Conservation (phyloP, 2,888 invertebrate genomes). For the Epistrophe eligans region DNA sequence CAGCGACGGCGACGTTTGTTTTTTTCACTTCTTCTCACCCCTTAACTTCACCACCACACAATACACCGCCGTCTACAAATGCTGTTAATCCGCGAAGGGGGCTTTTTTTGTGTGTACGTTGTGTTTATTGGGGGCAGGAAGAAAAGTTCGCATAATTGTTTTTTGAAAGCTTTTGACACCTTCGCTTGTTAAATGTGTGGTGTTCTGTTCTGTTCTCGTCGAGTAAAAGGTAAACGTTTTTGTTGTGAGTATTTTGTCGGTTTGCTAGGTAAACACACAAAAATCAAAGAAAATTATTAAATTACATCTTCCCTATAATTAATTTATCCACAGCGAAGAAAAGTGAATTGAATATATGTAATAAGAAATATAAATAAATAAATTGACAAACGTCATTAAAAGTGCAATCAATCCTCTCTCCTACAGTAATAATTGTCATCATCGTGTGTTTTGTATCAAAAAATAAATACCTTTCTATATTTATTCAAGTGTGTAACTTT, state of each 20-base stretch:
- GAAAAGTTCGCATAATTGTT: slow-evolving; percentile 67
- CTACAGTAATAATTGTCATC: slow-evolving; percentile 26
- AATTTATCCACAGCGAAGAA: slow-evolving; percentile 13
- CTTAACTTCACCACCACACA: slow-evolving; percentile 37
- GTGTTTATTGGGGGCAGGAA: slow-evolving; percentile 51
- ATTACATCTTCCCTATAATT: background rate
- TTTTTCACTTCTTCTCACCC: slow-evolving; percentile 66
- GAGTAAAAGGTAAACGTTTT: slow-evolving; percentile 58
- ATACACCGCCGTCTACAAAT: slow-evolving; percentile 32
- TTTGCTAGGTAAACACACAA: slow-evolving; percentile 28
- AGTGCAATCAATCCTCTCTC: slow-evolving; percentile 68
- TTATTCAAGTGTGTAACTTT: slow-evolving; percentile 44
- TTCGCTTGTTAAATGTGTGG: slow-evolving; percentile 63
- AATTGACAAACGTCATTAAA: slow-evolving; percentile 74
- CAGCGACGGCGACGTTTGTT: slow-evolving; percentile 74
- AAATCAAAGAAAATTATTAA: slow-evolving; percentile 14
- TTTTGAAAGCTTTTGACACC: slow-evolving; percentile 74
- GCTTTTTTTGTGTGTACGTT: slow-evolving; percentile 39
- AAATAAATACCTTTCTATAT: slow-evolving; percentile 10
- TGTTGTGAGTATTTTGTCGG: slow-evolving; percentile 73
- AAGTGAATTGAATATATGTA: slow-evolving; percentile 36
- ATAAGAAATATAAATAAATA: slow-evolving; percentile 36
- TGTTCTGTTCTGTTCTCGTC: slow-evolving; percentile 27
- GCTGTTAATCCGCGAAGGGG: slow-evolving; percentile 45
- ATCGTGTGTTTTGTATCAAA: slow-evolving; percentile 6